Percentiles rank a stretch among this genome's conserved stretches.
phyloP scores from a whole-genome alignment of 2,888 invertebrate genomes.

The Dexiosoma caninum region DNA sequence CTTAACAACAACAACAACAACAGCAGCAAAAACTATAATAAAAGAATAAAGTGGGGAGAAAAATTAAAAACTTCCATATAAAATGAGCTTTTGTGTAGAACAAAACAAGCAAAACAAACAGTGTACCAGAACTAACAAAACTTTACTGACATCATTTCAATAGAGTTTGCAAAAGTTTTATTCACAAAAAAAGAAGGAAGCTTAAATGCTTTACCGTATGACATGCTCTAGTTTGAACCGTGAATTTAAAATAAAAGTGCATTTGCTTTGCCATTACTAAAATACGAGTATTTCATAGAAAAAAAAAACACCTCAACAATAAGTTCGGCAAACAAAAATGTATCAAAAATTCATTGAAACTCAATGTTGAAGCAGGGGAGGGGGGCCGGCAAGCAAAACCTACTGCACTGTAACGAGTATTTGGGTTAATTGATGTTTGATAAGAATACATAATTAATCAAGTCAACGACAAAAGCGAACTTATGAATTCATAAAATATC shows the following conservation, averaged over 20 bases:
- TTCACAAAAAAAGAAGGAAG: neutral
- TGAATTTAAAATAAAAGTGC: slow-evolving; percentile 50
- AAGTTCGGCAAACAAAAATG: slow-evolving; percentile 18
- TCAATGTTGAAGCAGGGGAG: neutral
- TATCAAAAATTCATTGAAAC: neutral
- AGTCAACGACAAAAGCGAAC: slow-evolving; percentile 20
- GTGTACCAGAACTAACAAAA: slow-evolving; percentile 50
- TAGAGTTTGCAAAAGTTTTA: slow-evolving; percentile 41
- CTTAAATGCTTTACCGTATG: slow-evolving; percentile 18
- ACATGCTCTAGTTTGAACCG: slow-evolving; percentile 41
- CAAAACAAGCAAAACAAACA: too few relatives aligned
- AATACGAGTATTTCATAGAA: slow-evolving; percentile 13
- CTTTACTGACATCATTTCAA: slow-evolving; percentile 59
- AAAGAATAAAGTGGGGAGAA: neutral
- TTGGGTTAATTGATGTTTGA: slow-evolving; percentile 59
- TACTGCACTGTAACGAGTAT: too few relatives aligned
- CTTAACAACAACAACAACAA: too few relatives aligned
- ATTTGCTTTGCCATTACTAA: slow-evolving; percentile 25
- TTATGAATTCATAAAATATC: neutral
- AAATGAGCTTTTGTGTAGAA: slow-evolving; percentile 47
- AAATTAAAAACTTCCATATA: slow-evolving; percentile 36
- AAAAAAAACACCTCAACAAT: slow-evolving; percentile 28
- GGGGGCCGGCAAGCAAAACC: too few relatives aligned
- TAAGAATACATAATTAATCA: slow-evolving; percentile 51
- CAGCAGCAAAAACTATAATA: neutral